Evolutionary conservation across 2,888 invertebrate genomes (phyloP).

Genomic region (Trachelus stipa): DNA sequence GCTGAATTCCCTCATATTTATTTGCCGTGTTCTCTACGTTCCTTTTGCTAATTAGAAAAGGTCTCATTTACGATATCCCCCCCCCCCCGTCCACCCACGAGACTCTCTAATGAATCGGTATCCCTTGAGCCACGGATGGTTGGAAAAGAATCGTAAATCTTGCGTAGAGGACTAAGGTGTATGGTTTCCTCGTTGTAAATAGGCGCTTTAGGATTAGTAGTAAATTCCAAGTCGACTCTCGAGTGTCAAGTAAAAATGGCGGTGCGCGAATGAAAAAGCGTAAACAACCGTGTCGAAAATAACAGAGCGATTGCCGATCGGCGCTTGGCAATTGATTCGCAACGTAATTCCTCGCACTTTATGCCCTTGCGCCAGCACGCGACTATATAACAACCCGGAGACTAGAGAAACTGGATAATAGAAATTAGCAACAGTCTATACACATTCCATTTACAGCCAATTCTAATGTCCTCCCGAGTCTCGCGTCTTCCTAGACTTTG

Average conservation of each 20-base stretch:
- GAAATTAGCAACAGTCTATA: background rate
- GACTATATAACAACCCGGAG: background rate
- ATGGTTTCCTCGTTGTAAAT: background rate
- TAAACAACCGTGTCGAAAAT: background rate
- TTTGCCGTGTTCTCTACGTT: background rate
- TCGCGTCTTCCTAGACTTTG: background rate
- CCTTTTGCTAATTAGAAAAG: background rate
- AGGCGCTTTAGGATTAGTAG: background rate
- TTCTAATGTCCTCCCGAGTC: background rate
- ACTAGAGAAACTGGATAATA: background rate
- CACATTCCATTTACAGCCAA: background rate
- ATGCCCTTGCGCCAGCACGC: background rate
- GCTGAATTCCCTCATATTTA: background rate
- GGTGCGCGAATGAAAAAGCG: background rate
- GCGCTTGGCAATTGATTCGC: background rate
- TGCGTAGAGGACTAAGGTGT: background rate
- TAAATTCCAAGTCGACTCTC: background rate
- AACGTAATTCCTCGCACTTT: background rate
- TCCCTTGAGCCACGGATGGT: background rate
- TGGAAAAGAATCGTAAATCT: background rate
- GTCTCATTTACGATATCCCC: background rate
- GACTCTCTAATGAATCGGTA: background rate
- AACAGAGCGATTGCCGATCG: background rate
- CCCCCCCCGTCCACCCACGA: background rate
- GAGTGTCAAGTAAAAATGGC: background rate